Evolutionary conservation across 64 coral and sea anemone genomes (phyloP).

Genomic region (Montipora capricornis): DNA sequence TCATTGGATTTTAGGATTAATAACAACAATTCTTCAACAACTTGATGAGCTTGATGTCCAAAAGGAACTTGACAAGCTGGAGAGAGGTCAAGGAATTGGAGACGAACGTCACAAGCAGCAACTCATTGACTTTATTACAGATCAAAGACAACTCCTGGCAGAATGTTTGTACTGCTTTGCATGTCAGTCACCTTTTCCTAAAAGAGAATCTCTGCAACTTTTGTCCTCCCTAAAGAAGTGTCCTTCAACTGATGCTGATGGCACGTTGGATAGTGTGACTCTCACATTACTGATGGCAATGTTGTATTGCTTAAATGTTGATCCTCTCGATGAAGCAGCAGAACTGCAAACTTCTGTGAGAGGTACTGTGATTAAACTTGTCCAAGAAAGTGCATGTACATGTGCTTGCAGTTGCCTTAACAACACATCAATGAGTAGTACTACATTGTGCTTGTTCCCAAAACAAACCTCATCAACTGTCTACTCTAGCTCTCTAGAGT

Average conservation of each 20-base stretch:
- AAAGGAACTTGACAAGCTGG: conserved; percentile 87
- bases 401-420: no score
- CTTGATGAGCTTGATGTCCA: conserved; percentile 76
- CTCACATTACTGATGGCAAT: conserved; percentile 82
- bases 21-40: conserved; percentile 80
- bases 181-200: conserved; percentile 93
- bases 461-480: no score
- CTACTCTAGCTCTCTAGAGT: no score
- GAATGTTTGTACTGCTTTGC: conserved; percentile 95
- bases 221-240: conserved; percentile 82
- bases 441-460: no score
- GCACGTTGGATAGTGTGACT: conserved; percentile 78
- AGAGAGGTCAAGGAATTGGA: conserved; percentile 95
- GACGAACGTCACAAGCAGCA: conserved; percentile 92
- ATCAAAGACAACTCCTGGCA: conserved; percentile 92
- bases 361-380: conserved; percentile 32
- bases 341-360: conserved; percentile 79
- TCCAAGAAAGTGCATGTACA: no score
- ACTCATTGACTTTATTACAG: conserved; percentile 96
- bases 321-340: conserved; percentile 80
- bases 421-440: no score
- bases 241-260: conserved; percentile 68
- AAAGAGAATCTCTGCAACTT: conserved; percentile 74
- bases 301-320: conserved; percentile 85
- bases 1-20: conserved; percentile 69